These are phyloP conservation scores for Hippocampus mohnikei DNA, from an alignment of 2,113 vertebrate genomes.

Conservation along the genomic window DNA sequence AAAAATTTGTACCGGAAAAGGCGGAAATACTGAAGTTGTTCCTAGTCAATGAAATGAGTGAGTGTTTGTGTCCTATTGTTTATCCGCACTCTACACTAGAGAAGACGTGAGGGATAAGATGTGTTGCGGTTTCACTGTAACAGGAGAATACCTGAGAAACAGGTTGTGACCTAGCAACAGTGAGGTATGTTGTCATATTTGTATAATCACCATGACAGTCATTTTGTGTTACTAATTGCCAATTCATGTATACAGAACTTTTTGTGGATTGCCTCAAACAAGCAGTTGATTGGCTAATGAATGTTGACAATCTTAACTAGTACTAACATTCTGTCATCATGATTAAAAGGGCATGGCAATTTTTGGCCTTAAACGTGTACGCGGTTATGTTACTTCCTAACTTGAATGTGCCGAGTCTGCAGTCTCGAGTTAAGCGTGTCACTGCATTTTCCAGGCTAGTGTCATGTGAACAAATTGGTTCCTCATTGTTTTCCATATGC, in stretches of 20 bases:
- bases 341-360: neutral
- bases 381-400: neutral
- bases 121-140: neutral
- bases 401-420: neutral
- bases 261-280: neutral
- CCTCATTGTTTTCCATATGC: neutral
- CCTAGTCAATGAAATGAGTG: neutral
- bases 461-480: conserved; percentile 5
- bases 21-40: neutral
- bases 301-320: neutral
- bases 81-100: too few species aligned
- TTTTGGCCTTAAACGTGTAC: too few species aligned
- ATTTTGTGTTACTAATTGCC: neutral
- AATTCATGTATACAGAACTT: neutral
- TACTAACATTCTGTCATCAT: neutral
- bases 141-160: neutral
- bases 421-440: conserved; percentile 4
- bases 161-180: neutral
- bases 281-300: neutral
- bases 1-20: neutral
- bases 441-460: conserved; percentile 1
- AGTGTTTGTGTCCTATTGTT: neutral
- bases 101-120: neutral
- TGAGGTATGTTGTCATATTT: neutral
- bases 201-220: neutral